phyloP scores from a whole-genome alignment of 2,888 invertebrate genomes.

The Tromatobia lineatoria region DNA sequence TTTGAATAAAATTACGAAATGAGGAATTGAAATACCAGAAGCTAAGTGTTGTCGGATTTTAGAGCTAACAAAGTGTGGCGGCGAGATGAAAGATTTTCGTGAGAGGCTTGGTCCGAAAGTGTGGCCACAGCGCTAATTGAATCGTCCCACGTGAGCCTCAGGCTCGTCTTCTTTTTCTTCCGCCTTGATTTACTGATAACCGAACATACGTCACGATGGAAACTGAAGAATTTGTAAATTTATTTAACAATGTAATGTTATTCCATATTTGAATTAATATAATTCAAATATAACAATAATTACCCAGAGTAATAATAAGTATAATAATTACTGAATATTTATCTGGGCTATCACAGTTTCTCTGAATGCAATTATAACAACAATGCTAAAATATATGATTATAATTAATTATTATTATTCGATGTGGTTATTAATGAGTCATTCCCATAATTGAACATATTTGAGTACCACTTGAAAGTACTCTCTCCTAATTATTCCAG shows the following conservation, averaged over 20 bases:
- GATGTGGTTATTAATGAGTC: too few relatives aligned
- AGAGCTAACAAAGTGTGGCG: slow-evolving; percentile 8
- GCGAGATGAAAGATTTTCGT: slow-evolving; percentile 39
- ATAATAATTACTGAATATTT: neutral
- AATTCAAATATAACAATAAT: neutral
- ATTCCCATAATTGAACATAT: too few relatives aligned
- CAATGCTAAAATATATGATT: neutral
- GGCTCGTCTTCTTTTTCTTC: neutral
- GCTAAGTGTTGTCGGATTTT: neutral
- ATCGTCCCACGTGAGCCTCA: slow-evolving; percentile 24
- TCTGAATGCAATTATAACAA: neutral
- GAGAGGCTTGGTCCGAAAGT: slow-evolving; percentile 14
- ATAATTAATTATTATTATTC: too few relatives aligned
- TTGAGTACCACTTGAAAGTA: too few relatives aligned
- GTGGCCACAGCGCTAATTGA: slow-evolving; percentile 35
- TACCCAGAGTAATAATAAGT: neutral
- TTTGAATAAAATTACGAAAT: slow-evolving; percentile 1
- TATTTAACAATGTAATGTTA: neutral
- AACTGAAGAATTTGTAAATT: neutral
- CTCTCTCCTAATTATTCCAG: too few relatives aligned
- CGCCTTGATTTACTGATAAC: neutral
- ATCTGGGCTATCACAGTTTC: neutral
- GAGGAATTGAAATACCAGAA: neutral
- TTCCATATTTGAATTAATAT: neutral
- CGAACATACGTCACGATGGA: neutral